These are phyloP conservation scores for Pionites leucogaster DNA, from an alignment of 2,113 vertebrate genomes.

Conservation along the genomic window DNA sequence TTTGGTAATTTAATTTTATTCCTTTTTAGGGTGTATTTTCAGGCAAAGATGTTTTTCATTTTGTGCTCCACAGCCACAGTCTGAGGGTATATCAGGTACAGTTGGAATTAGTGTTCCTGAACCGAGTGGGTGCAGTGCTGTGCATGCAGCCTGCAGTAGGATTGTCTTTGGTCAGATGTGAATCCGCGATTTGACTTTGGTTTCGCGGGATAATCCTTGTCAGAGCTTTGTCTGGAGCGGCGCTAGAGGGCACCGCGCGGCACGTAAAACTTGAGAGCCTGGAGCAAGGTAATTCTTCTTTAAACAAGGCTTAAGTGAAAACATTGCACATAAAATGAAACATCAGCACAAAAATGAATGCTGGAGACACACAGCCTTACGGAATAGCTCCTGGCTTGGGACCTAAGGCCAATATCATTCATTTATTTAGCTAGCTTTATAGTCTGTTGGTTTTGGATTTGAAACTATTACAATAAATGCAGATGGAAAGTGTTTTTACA, in stretches of 20 bases:
- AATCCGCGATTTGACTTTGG: fast-evolving
- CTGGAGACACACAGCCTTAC: conserved; percentile 55
- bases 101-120: not conserved
- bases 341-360: conserved; percentile 72
- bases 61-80: not conserved
- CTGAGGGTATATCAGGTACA: not conserved
- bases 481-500: conserved; percentile 80
- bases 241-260: conserved; percentile 14
- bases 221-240: not conserved
- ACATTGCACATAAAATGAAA: conserved; percentile 66
- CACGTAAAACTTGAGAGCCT: conserved; percentile 5
- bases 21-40: not conserved
- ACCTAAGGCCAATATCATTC: conserved; percentile 66
- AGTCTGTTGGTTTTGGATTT: conserved; percentile 79
- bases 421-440: conserved; percentile 80
- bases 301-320: conserved; percentile 70
- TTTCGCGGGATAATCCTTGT: not conserved
- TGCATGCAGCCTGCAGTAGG: not conserved
- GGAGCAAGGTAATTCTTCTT: conserved; percentile 61
- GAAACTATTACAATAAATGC: conserved; percentile 76
- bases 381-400: conserved; percentile 70
- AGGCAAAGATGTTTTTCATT: not conserved
- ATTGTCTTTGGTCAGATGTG: not conserved
- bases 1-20: not conserved
- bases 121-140: not conserved